phyloP scores from a whole-genome alignment of 1,140 invertebrate genomes.

The Trichomalopsis sarcophagae region DNA sequence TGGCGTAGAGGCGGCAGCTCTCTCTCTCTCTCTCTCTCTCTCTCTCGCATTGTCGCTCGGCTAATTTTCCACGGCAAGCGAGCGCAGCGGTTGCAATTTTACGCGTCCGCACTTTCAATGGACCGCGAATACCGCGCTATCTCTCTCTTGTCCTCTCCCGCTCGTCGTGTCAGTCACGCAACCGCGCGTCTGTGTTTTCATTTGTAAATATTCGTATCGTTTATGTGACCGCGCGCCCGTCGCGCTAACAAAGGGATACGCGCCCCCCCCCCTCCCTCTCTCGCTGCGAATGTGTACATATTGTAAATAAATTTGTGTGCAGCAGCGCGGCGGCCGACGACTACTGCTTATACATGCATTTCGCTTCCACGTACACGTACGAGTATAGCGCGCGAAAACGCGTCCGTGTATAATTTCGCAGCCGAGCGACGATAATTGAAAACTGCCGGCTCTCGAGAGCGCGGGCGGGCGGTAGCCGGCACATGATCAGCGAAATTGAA shows the following conservation, averaged over 20 bases:
- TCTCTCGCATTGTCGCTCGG: slow-evolving; percentile 48
- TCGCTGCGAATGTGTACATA: background rate
- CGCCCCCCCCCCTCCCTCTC: no score
- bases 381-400: background rate
- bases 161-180: slow-evolving; percentile 24
- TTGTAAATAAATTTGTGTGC: slow-evolving; percentile 26
- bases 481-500: slow-evolving; percentile 48
- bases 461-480: slow-evolving; percentile 21
- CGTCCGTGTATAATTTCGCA: slow-evolving; percentile 13
- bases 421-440: slow-evolving; percentile 59
- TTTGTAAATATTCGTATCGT: slow-evolving; percentile 8
- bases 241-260: background rate
- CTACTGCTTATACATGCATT: slow-evolving; percentile 10
- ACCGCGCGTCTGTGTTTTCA: slow-evolving; percentile 31
- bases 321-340: background rate
- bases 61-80: slow-evolving; percentile 64
- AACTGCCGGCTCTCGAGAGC: slow-evolving; percentile 53
- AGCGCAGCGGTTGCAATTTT: slow-evolving; percentile 30
- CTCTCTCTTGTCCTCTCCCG: background rate
- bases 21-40: no score
- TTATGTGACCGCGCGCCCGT: slow-evolving; percentile 34
- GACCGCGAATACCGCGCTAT: slow-evolving; percentile 46
- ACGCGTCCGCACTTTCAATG: slow-evolving; percentile 55
- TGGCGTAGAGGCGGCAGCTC: slow-evolving; percentile 58
- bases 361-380: no score